These are phyloP conservation scores for Leptinotarsa undecemlineata DNA, from an alignment of 1,140 invertebrate genomes.

Conservation along the genomic window DNA sequence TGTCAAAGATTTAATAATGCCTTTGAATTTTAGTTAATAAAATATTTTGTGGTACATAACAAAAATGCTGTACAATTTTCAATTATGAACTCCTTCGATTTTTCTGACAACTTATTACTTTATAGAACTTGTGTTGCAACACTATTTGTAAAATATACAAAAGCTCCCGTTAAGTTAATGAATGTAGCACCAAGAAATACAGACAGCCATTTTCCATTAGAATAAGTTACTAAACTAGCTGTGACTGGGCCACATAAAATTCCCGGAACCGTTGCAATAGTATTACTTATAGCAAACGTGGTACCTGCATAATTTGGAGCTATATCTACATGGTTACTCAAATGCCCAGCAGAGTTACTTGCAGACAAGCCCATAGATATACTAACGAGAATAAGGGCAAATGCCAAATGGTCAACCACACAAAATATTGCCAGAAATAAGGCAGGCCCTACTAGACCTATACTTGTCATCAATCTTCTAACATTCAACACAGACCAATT, in stretches of 20 bases:
- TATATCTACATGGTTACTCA: slow-evolving; percentile 80
- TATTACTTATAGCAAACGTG: slow-evolving; percentile 82
- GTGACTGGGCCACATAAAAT: slow-evolving; percentile 79
- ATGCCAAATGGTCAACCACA: slow-evolving; percentile 71
- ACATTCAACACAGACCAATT: slow-evolving; percentile 76
- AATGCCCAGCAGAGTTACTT: slow-evolving; percentile 77
- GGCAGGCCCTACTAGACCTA: slow-evolving; percentile 77
- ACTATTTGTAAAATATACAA: slow-evolving; percentile 78
- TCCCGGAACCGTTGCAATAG: slow-evolving; percentile 77
- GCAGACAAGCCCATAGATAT: slow-evolving; percentile 80
- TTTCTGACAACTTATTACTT: slow-evolving; percentile 32
- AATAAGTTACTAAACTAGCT: slow-evolving; percentile 74
- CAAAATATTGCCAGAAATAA: slow-evolving; percentile 75
- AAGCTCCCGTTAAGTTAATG: slow-evolving; percentile 76
- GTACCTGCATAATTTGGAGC: slow-evolving; percentile 80
- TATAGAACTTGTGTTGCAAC: slow-evolving; percentile 70
- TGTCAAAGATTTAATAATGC: too few species aligned
- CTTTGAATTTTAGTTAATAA: too few species aligned
- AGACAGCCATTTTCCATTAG: slow-evolving; percentile 75
- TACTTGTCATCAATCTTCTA: slow-evolving; percentile 73
- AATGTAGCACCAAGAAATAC: slow-evolving; percentile 75
- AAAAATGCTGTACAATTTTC: too few species aligned
- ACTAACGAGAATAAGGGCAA: slow-evolving; percentile 75
- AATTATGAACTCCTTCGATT: too few species aligned
- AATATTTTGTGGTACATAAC: too few species aligned